These are phyloP conservation scores for Patella caerulea DNA, from an alignment of 2,888 invertebrate genomes.

Conservation along the genomic window DNA sequence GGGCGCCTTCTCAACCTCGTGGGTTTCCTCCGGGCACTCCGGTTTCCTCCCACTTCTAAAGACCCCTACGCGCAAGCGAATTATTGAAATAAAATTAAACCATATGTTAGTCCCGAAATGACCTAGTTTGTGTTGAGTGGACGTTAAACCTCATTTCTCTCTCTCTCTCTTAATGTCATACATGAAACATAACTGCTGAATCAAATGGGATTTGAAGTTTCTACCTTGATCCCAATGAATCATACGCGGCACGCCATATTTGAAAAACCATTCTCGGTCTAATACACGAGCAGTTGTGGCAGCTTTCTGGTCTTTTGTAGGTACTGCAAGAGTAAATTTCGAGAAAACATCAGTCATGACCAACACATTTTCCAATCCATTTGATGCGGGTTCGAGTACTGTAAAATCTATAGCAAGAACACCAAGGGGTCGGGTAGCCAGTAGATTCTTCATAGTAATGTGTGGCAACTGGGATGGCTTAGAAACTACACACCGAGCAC, in stretches of 20 bases:
- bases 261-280: neutral
- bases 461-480: constrained; percentile 14
- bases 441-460: constrained; percentile 24
- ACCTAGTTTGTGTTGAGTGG: too few species aligned
- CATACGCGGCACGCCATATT: neutral
- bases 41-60: too few species aligned
- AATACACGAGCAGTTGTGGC: constrained; percentile 16
- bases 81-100: too few species aligned
- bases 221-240: neutral
- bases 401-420: constrained; percentile 46
- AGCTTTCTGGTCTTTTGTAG: constrained; percentile 36
- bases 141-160: too few species aligned
- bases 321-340: constrained; percentile 34
- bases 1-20: too few species aligned
- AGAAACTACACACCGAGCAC: constrained; percentile 37
- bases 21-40: too few species aligned
- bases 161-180: constrained; percentile 24
- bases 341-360: constrained; percentile 44
- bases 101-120: too few species aligned
- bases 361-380: constrained; percentile 44
- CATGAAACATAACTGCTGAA: constrained; percentile 17
- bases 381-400: constrained; percentile 31
- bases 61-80: too few species aligned
- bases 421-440: constrained; percentile 39
- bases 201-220: neutral